Evolutionary conservation across 1,140 invertebrate species (phyloP).

Genomic region (Chironomus tepperi): DNA sequence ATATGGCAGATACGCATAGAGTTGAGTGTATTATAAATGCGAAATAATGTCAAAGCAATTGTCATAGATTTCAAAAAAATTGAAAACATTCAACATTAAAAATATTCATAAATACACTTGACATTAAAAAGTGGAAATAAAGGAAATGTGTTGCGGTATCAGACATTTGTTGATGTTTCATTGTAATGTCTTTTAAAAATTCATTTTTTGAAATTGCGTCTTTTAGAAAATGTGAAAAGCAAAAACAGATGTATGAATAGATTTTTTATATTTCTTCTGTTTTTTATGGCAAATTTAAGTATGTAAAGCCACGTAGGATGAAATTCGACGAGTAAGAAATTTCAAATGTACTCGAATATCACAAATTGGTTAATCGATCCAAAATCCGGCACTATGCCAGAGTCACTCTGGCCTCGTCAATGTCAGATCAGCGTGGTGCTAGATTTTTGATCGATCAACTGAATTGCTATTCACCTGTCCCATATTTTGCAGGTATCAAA

Average conservation of each 20-base stretch:
- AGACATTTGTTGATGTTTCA: neutral
- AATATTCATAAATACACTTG: neutral
- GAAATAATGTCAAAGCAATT: slow-evolving; percentile 24
- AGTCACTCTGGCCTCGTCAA: too few relatives aligned
- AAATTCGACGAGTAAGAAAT: too few relatives aligned
- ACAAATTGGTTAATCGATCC: too few relatives aligned
- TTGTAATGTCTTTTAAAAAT: slow-evolving; percentile 9
- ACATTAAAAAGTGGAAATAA: neutral
- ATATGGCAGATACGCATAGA: neutral
- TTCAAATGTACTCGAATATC: too few relatives aligned
- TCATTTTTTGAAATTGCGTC: neutral
- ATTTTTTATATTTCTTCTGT: neutral
- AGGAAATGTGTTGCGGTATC: neutral
- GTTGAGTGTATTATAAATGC: neutral
- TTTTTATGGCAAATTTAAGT: too few relatives aligned
- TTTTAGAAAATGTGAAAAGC: neutral
- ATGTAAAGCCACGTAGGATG: too few relatives aligned
- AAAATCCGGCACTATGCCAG: too few relatives aligned
- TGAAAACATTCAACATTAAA: neutral
- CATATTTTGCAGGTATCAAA: too few relatives aligned
- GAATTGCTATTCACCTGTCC: too few relatives aligned
- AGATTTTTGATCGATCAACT: too few relatives aligned
- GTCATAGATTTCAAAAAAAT: slow-evolving; percentile 11
- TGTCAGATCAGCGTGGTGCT: too few relatives aligned
- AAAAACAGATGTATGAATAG: neutral